Base-by-base conservation (phyloP, 2,888 invertebrate species). In the Polydrusus tereticollis region DNA sequence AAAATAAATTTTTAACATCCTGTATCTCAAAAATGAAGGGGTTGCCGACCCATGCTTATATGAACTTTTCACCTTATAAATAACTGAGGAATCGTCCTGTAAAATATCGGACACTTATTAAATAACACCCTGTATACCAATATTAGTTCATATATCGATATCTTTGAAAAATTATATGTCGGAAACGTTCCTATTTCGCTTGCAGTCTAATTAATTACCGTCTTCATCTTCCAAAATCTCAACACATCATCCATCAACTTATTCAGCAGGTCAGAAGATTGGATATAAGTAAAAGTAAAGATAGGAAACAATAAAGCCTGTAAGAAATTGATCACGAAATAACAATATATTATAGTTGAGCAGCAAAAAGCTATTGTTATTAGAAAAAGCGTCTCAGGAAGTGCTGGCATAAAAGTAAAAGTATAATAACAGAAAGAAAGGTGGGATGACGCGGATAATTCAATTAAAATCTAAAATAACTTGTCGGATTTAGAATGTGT, bases 201-300 rank as follows among this genome's bases (percentile, higher is more conserved):
- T 7, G 16, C 14, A 16, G 14, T 16, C 16, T 41, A 41, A 41
- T 41, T 41, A 41, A 26, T 41, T 16, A n/a, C 41, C 38, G 41
- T n/a, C 41, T 16, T 7, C 6, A 7, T 38, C 12, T n/a, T 16
- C 3, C 6, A 47, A 47, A 47, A 21, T n/a, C 10, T 21, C 47
- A 47, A 47, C 12, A 47, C 47, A 21, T 21, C 47, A 21, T 47
- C 20, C 21, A 47, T 47, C 47, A 21, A 47, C 2, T 47, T 21
- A 23, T 21, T 12, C 29, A 29, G 18, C 29, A 55, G 29, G 52
- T 29, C 29, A 18, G 10, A 55, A 55, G 29, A 55, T 55, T 21
- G 26, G 12, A 50, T 16, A 55, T 29, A 55, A 55, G 52, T 55
- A 55, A 55, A 55, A 55, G 52, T 55, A 55, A 55, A 55, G n/a